phyloP scores from a whole-genome alignment of 30 jellyfish, hydroid and myxozoan species.

The Hydra vulgaris region DNA sequence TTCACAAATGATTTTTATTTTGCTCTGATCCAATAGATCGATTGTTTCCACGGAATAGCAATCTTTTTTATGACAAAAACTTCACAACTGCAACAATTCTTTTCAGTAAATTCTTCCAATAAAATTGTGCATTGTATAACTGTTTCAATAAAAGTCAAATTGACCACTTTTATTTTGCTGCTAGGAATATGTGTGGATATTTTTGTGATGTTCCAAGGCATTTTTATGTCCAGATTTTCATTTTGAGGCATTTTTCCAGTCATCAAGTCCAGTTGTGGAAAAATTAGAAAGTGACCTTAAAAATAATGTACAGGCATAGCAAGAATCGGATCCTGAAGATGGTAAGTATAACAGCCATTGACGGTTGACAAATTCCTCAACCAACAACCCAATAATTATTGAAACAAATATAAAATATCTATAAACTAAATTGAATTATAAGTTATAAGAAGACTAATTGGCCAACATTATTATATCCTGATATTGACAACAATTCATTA shows the following conservation, averaged over 20 bases:
- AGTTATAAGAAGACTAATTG: constrained; percentile 1
- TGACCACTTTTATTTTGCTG: not conserved
- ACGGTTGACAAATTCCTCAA: not conserved
- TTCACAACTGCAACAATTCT: not conserved
- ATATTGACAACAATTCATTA: too few relatives aligned
- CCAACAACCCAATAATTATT: too few relatives aligned
- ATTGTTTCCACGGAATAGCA: constrained; percentile 9
- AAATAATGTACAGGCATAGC: constrained; percentile 30
- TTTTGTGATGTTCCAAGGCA: constrained; percentile 14
- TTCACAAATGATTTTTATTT: constrained; percentile 11
- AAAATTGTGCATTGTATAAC: not conserved
- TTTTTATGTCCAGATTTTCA: constrained; percentile 24
- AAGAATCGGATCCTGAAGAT: constrained; percentile 11
- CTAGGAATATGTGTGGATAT: not conserved
- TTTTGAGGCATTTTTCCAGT: constrained; percentile 32
- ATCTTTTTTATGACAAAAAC: not conserved
- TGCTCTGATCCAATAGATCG: not conserved
- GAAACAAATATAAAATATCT: too few relatives aligned
- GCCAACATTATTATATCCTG: constrained; percentile 39
- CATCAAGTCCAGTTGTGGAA: constrained; percentile 32
- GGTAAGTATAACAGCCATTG: not conserved
- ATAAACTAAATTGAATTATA: too few relatives aligned
- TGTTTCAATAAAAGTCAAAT: constrained; percentile 2
- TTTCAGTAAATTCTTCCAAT: constrained; percentile 4
- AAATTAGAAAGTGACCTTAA: constrained; percentile 21